phyloP scores from a whole-genome alignment of 2,113 vertebrate genomes.

The Datnioides undecimradiatus region DNA sequence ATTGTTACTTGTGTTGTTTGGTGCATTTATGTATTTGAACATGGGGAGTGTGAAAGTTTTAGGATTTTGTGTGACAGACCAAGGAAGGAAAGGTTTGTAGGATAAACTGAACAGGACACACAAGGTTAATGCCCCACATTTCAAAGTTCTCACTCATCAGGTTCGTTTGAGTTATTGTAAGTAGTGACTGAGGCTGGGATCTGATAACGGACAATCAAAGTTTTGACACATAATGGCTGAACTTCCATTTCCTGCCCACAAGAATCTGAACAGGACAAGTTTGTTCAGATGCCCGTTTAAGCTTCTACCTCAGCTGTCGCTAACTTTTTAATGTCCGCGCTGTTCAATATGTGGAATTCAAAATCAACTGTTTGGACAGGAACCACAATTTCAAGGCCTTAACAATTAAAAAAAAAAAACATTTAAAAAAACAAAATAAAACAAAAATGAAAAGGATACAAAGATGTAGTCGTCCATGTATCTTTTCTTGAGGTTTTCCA shows the following conservation, averaged over 20 bases:
- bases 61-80: neutral
- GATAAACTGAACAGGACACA: neutral
- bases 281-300: neutral
- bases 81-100: neutral
- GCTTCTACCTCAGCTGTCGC: neutral
- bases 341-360: neutral
- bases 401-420: neutral
- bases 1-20: neutral
- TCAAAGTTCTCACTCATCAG: neutral
- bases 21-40: neutral
- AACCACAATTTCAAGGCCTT: neutral
- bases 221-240: neutral
- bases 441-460: conserved; percentile 85
- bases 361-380: neutral
- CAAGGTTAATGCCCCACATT: neutral
- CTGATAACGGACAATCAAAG: neutral
- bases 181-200: no score
- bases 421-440: neutral
- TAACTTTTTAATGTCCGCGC: neutral
- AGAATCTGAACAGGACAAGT: neutral
- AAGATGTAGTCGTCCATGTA: conserved; percentile 98
- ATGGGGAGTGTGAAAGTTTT: neutral
- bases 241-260: neutral
- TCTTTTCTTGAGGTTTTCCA: conserved; percentile 97
- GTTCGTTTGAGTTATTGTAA: neutral